A percentile compares a stretch with the other conserved stretches of the same genome.
phyloP scores from a whole-genome alignment of 2,797 vertebrate genomes.

The Eospalax fontanierii region DNA sequence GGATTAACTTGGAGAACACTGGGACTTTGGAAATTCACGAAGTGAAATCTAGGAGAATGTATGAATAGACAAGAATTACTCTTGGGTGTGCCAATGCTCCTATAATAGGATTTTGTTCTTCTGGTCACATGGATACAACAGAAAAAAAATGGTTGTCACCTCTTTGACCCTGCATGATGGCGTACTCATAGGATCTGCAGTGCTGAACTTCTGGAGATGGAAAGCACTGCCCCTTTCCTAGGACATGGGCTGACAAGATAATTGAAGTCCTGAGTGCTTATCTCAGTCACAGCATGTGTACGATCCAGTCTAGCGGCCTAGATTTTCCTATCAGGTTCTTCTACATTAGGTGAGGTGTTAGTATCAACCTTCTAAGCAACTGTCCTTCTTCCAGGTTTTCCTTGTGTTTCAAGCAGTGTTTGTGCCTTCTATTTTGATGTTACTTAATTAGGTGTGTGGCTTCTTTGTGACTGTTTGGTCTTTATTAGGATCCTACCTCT shows the following conservation, averaged over 20 bases:
- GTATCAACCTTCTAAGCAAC: background rate
- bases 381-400: background rate
- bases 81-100: background rate
- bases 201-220: conserved; percentile 11
- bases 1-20: background rate
- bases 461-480: conserved; percentile 24
- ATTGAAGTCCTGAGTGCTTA: background rate
- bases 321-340: background rate
- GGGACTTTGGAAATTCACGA: conserved; percentile 46
- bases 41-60: conserved; percentile 27
- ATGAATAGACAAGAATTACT: background rate
- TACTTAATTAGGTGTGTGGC: conserved; percentile 32
- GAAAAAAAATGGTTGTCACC: background rate
- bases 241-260: background rate
- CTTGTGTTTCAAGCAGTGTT: conserved; percentile 28
- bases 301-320: background rate
- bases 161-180: background rate
- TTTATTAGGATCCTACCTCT: conserved; percentile 33
- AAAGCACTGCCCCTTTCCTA: background rate
- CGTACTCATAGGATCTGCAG: background rate
- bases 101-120: background rate
- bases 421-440: conserved; percentile 36
- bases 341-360: background rate
- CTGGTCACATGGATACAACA: background rate
- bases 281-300: background rate